These are phyloP conservation scores for Pogonocherus hispidulus DNA, from an alignment of 2,888 invertebrate species.

Conservation along the genomic window DNA sequence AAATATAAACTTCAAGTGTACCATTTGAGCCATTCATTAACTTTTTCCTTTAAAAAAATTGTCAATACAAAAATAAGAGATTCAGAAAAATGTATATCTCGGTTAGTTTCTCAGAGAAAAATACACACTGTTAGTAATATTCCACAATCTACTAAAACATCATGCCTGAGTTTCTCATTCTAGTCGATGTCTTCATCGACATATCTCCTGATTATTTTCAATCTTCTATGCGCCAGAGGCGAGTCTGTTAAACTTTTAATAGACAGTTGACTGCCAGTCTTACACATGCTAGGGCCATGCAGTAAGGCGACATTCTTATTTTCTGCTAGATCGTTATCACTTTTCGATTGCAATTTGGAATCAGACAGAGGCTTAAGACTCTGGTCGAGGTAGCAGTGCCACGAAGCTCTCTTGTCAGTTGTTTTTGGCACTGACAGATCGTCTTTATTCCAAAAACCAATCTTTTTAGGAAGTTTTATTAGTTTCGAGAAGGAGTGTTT, in stretches of 20 bases:
- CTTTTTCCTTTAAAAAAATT: constrained; percentile 9
- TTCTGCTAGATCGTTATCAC: constrained; percentile 56
- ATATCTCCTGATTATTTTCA: constrained; percentile 58
- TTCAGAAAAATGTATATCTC: neutral
- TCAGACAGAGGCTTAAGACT: constrained; percentile 40
- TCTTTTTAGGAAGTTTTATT: constrained; percentile 72
- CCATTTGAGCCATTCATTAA: neutral
- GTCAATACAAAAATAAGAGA: neutral
- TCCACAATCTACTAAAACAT: constrained; percentile 33
- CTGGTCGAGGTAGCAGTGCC: constrained; percentile 51
- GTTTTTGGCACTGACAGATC: constrained; percentile 57
- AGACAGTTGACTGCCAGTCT: constrained; percentile 51
- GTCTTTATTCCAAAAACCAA: constrained; percentile 72
- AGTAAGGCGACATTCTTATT: constrained; percentile 24
- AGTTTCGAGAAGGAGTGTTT: constrained; percentile 58
- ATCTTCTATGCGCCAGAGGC: constrained; percentile 55
- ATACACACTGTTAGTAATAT: constrained; percentile 36
- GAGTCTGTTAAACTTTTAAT: constrained; percentile 54
- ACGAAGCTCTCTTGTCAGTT: constrained; percentile 56
- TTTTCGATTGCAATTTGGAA: constrained; percentile 60
- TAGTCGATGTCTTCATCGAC: constrained; percentile 58
- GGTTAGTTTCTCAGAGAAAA: constrained; percentile 40
- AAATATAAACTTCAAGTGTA: no score
- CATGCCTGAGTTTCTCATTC: constrained; percentile 51
- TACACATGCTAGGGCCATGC: constrained; percentile 32